A percentile compares a stretch with the other conserved stretches of the same genome.
phyloP scores from a whole-genome alignment of 2,113 vertebrate genomes.

The Brachyistius frenatus region DNA sequence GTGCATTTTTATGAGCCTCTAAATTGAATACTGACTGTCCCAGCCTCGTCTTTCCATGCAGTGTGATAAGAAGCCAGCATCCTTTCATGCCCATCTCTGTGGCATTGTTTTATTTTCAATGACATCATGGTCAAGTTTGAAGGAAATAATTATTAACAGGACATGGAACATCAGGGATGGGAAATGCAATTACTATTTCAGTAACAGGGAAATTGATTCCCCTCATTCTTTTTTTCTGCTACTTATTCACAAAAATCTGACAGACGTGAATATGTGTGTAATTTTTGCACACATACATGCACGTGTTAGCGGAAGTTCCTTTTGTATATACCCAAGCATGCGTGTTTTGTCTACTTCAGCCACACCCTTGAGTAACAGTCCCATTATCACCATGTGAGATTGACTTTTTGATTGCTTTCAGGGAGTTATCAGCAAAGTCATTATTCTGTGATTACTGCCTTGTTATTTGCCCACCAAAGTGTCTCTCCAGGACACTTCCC shows the following conservation, averaged over 20 bases:
- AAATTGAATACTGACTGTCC: constrained; percentile 25
- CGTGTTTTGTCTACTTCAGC: constrained; percentile 2
- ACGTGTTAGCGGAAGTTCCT: neutral
- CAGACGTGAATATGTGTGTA: neutral
- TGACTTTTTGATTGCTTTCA: constrained; percentile 68
- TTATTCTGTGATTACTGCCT: constrained; percentile 67
- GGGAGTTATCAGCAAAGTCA: constrained; percentile 54
- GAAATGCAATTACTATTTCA: constrained; percentile 58
- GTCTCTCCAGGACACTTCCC: constrained; percentile 39
- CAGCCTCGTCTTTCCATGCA: constrained; percentile 9
- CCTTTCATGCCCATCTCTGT: constrained; percentile 47
- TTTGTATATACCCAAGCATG: neutral
- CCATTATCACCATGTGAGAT: constrained; percentile 50
- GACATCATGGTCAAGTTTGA: constrained; percentile 43
- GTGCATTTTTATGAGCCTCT: constrained; percentile 34
- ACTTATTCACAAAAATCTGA: constrained; percentile 17
- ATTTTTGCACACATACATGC: neutral
- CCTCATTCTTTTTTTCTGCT: constrained; percentile 18
- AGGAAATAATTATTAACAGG: constrained; percentile 55
- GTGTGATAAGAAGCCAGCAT: constrained; percentile 1
- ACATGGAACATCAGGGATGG: constrained; percentile 22
- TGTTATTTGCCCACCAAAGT: constrained; percentile 56
- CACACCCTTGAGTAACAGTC: neutral
- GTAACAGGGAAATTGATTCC: constrained; percentile 30
- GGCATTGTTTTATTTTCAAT: constrained; percentile 56